Conservation (phyloP, 2,888 invertebrate genomes). For the Volucella inflata region DNA sequence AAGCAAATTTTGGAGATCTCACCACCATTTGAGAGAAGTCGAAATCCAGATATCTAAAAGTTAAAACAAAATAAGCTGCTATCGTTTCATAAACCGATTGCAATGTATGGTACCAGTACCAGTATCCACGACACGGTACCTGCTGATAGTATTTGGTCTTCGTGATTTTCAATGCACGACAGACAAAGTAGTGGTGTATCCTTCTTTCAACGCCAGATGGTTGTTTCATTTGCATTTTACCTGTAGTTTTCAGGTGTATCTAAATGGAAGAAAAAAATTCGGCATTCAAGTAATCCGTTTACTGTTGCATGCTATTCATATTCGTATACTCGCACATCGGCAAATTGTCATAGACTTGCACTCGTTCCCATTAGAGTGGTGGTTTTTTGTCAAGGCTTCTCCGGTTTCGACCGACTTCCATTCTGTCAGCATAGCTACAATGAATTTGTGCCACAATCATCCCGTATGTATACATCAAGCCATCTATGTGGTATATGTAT, state of each 20-base stretch:
- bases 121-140: not conserved
- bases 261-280: slow-evolving; percentile 26
- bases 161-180: slow-evolving; percentile 29
- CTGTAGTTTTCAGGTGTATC: slow-evolving; percentile 29
- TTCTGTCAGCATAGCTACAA: slow-evolving; percentile 46
- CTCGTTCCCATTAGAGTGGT: not conserved
- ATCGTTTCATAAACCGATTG: slow-evolving; percentile 48
- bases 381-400: slow-evolving; percentile 22
- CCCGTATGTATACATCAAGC: slow-evolving; percentile 43
- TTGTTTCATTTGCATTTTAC: slow-evolving; percentile 65
- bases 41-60: slow-evolving; percentile 14
- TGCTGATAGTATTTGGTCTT: slow-evolving; percentile 27
- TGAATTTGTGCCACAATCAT: slow-evolving; percentile 50
- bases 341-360: slow-evolving; percentile 22
- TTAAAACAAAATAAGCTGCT: slow-evolving; percentile 57
- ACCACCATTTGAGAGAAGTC: slow-evolving; percentile 9
- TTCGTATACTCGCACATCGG: slow-evolving; percentile 6
- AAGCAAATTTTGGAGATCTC: slow-evolving; percentile 27
- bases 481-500: slow-evolving; percentile 5
- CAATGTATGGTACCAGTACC: not conserved
- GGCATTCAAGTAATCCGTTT: slow-evolving; percentile 63
- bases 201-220: slow-evolving; percentile 23
- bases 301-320: slow-evolving; percentile 36
- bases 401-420: slow-evolving; percentile 55
- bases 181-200: slow-evolving; percentile 3